phyloP scores from a whole-genome alignment of 2,113 vertebrate genomes.

The Xiphophorus couchianus region DNA sequence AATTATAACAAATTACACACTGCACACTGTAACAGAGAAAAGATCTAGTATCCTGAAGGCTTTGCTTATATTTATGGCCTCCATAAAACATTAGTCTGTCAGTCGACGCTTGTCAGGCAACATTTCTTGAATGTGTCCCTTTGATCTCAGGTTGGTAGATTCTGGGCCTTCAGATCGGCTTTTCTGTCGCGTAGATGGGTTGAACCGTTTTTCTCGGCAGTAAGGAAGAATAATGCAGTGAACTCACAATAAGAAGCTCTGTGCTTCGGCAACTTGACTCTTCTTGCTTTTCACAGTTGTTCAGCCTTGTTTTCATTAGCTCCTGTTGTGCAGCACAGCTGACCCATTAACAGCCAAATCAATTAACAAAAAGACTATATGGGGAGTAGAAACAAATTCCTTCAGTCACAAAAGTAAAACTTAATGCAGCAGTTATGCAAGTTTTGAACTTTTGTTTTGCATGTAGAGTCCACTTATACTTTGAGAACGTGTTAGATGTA shows the following conservation, averaged over 20 bases:
- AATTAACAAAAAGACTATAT: not conserved
- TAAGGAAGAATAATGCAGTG: not conserved
- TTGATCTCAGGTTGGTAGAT: constrained; percentile 64
- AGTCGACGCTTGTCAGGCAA: constrained; percentile 67
- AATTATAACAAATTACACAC: constrained; percentile 73
- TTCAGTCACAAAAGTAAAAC: not conserved
- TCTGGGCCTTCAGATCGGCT: constrained; percentile 46
- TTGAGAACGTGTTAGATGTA: not conserved
- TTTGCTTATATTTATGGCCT: constrained; percentile 74
- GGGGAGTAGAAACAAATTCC: not conserved
- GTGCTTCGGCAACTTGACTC: not conserved
- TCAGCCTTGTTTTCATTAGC: not conserved
- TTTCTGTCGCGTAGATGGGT: constrained; percentile 50
- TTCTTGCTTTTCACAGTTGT: not conserved
- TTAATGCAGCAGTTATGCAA: not conserved
- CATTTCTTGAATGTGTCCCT: constrained; percentile 58
- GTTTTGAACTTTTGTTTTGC: not conserved
- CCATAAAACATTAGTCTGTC: constrained; percentile 76
- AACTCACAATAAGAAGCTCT: not conserved
- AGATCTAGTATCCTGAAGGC: constrained; percentile 73
- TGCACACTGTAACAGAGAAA: constrained; percentile 62
- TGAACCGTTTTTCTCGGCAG: constrained; percentile 14
- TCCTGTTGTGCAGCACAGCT: not conserved
- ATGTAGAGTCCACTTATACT: not conserved
- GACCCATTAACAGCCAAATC: not conserved